These are phyloP conservation scores for Ophthalmolycus amberensis DNA, from an alignment of 2,113 vertebrate genomes.

Conservation along the genomic window DNA sequence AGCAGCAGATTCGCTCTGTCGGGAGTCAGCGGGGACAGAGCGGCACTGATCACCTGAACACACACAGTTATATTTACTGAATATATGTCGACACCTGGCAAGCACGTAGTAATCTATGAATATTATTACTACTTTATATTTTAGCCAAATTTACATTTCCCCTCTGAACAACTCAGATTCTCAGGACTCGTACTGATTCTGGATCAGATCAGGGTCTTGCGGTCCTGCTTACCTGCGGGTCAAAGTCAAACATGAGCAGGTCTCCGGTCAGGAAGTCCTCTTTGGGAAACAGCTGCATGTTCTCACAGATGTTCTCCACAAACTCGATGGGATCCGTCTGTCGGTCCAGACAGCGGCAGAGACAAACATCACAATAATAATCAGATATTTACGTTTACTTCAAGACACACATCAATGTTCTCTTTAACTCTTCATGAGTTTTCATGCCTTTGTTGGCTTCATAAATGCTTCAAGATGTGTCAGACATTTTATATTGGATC, in stretches of 20 bases:
- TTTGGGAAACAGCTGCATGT: constrained; percentile 95
- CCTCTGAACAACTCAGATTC: neutral
- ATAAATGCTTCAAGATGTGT: neutral
- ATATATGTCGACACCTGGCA: neutral
- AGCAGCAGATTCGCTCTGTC: constrained; percentile 90
- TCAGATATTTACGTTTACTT: neutral
- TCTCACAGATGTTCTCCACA: constrained; percentile 95
- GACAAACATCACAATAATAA: neutral
- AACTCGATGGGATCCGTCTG: constrained; percentile 96
- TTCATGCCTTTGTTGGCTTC: neutral
- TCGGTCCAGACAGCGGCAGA: neutral
- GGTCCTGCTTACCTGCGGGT: constrained; percentile 54
- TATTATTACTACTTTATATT: neutral
- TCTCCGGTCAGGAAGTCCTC: constrained; percentile 95
- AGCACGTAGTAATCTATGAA: neutral
- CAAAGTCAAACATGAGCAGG: constrained; percentile 91
- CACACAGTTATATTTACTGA: neutral
- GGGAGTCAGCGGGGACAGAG: constrained; percentile 87
- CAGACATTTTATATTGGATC: too few relatives aligned
- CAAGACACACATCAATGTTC: neutral
- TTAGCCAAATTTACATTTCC: neutral
- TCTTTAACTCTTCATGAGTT: neutral
- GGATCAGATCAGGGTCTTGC: neutral
- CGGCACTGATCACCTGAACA: constrained; percentile 88
- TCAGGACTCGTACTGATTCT: neutral